Conservation (phyloP, 2,888 invertebrate species). For the Carterocephalus palaemon region DNA sequence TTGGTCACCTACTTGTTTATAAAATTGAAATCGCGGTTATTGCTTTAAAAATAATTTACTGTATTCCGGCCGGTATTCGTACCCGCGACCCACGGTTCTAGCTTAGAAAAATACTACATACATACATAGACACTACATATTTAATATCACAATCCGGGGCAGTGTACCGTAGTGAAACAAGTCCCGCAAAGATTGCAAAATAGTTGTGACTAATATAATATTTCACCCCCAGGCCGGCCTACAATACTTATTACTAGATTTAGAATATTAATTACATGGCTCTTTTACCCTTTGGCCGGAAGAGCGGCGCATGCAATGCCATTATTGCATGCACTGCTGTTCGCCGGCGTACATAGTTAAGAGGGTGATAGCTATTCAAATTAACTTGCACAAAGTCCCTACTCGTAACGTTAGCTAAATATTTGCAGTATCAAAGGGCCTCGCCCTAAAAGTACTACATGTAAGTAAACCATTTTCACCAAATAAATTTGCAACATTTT, state of each 20-base stretch:
- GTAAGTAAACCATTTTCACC: too few relatives aligned
- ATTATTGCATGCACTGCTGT: constrained; percentile 25
- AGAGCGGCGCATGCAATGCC: constrained; percentile 24
- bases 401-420: constrained; percentile 18
- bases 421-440: constrained; percentile 22
- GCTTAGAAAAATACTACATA: too few relatives aligned
- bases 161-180: background rate
- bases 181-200: constrained; percentile 4
- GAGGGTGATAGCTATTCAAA: constrained; percentile 24
- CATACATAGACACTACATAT: background rate
- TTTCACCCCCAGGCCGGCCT: constrained; percentile 11
- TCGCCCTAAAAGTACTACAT: background rate
- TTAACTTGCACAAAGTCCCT: constrained; percentile 23
- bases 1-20: too few relatives aligned
- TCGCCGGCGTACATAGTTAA: constrained; percentile 23
- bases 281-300: constrained; percentile 25
- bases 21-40: too few relatives aligned
- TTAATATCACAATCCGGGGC: background rate
- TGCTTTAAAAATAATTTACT: too few relatives aligned
- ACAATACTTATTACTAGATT: constrained; percentile 25
- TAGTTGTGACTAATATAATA: constrained; percentile 18
- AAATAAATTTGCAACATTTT: too few relatives aligned
- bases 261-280: constrained; percentile 25
- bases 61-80: too few relatives aligned
- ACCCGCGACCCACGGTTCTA: too few relatives aligned